Conservation (phyloP, 2,888 invertebrate species). For the Scaeva pyrastri region DNA sequence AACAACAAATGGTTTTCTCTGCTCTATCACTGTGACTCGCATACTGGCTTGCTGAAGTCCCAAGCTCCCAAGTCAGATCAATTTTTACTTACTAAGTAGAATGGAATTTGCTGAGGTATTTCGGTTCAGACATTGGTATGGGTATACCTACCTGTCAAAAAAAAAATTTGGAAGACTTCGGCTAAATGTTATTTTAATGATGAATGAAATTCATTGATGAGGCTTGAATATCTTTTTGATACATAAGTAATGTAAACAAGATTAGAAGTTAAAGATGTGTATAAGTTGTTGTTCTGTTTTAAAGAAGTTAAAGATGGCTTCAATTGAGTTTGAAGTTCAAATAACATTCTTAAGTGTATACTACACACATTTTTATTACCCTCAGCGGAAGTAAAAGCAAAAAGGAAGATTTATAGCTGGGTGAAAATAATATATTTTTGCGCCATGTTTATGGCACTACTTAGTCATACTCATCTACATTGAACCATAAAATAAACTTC, state of each 20-base stretch:
- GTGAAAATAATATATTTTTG: too few species aligned
- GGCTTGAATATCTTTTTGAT: background rate
- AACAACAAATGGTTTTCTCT: constrained; percentile 33
- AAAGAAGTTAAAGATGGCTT: background rate
- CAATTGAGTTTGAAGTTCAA: background rate
- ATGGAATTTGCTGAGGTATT: constrained; percentile 36
- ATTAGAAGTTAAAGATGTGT: background rate
- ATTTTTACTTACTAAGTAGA: constrained; percentile 23
- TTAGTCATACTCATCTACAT: too few species aligned
- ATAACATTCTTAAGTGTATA: too few species aligned
- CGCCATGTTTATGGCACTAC: too few species aligned
- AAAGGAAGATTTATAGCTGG: too few species aligned
- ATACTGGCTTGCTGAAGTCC: background rate
- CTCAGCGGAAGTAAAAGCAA: too few species aligned
- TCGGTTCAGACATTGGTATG: background rate
- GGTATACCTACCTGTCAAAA: background rate
- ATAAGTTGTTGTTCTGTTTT: background rate
- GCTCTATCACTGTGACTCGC: constrained; percentile 18
- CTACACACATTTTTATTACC: too few species aligned
- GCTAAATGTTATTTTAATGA: constrained; percentile 14
- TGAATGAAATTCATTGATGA: constrained; percentile 20
- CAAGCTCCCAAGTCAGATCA: constrained; percentile 5
- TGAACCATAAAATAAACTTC: too few species aligned
- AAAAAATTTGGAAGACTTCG: background rate
- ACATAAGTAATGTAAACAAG: background rate